Evolutionary conservation across 2,888 invertebrate species (phyloP).

Genomic region (Drosophila demipolita): DNA sequence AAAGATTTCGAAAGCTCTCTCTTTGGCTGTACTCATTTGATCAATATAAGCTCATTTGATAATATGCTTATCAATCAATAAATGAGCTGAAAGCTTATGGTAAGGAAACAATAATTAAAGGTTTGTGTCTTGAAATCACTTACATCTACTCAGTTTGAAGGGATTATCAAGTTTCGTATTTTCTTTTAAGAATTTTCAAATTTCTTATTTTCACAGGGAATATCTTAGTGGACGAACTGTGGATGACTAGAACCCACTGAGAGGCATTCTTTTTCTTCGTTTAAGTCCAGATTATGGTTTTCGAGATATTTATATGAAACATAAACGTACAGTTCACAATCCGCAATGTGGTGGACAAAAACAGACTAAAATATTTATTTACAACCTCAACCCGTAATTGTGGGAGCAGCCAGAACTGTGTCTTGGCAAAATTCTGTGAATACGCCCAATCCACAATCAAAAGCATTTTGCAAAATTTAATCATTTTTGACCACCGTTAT

Average conservation of each 20-base stretch:
- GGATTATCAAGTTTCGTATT: background rate
- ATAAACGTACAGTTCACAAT: conserved; percentile 43
- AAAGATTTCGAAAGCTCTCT: background rate
- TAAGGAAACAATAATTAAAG: background rate
- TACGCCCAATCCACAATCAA: conserved; percentile 4
- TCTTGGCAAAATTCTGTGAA: background rate
- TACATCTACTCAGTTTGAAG: background rate
- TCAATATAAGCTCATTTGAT: background rate
- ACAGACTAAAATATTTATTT: conserved; percentile 67
- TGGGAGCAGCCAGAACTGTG: too few relatives aligned
- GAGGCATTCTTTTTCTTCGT: conserved; percentile 77
- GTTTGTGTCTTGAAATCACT: background rate
- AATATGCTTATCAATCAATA: background rate
- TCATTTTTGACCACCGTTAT: conserved; percentile 17
- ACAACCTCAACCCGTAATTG: conserved; percentile 81
- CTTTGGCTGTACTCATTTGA: background rate
- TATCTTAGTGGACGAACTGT: conserved; percentile 40
- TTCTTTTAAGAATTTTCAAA: background rate
- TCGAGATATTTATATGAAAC: conserved; percentile 58
- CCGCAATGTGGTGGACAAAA: conserved; percentile 60
- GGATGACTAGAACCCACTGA: conserved; percentile 84
- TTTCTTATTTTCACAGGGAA: background rate
- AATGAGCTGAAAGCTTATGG: background rate
- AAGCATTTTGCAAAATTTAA: background rate
- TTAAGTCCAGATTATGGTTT: conserved; percentile 79